phyloP scores from a whole-genome alignment of 2,797 vertebrate genomes.

The Etheostoma nigrum region DNA sequence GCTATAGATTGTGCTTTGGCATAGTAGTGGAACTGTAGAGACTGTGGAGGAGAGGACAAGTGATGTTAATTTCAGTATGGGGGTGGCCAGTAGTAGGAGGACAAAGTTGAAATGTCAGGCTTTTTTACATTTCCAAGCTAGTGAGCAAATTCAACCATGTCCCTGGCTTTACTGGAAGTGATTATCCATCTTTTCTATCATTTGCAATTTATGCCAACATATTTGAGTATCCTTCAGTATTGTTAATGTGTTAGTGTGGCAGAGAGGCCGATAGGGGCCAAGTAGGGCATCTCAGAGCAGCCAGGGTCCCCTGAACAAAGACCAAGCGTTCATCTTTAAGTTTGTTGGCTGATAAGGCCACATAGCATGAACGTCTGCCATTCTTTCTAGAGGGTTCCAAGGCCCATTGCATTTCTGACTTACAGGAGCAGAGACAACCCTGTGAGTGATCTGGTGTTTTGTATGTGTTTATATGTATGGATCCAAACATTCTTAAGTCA shows the following conservation, averaged over 20 bases:
- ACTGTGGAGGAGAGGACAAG: slow-evolving; percentile 62
- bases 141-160: slow-evolving; percentile 50
- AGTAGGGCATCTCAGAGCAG: slow-evolving; percentile 57
- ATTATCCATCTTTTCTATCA: slow-evolving; percentile 45
- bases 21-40: slow-evolving; percentile 57
- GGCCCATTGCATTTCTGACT: slow-evolving; percentile 58
- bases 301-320: slow-evolving; percentile 55
- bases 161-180: slow-evolving; percentile 54
- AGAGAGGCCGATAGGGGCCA: slow-evolving; percentile 45
- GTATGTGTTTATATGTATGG: slow-evolving; percentile 2
- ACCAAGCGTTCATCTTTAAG: slow-evolving; percentile 51
- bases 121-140: slow-evolving; percentile 55
- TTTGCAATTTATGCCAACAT: slow-evolving; percentile 63
- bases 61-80: slow-evolving; percentile 74
- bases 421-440: slow-evolving; percentile 16
- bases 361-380: slow-evolving; percentile 16
- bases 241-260: slow-evolving; percentile 54
- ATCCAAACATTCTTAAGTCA: not conserved
- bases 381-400: slow-evolving; percentile 49
- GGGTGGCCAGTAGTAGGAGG: slow-evolving; percentile 73
- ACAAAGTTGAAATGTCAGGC: slow-evolving; percentile 60
- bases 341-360: slow-evolving; percentile 49
- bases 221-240: slow-evolving; percentile 54
- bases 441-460: slow-evolving; percentile 28
- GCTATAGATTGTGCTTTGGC: slow-evolving; percentile 69